phyloP scores from a whole-genome alignment of 1,140 invertebrate genomes.

The Tetraneura akinire region DNA sequence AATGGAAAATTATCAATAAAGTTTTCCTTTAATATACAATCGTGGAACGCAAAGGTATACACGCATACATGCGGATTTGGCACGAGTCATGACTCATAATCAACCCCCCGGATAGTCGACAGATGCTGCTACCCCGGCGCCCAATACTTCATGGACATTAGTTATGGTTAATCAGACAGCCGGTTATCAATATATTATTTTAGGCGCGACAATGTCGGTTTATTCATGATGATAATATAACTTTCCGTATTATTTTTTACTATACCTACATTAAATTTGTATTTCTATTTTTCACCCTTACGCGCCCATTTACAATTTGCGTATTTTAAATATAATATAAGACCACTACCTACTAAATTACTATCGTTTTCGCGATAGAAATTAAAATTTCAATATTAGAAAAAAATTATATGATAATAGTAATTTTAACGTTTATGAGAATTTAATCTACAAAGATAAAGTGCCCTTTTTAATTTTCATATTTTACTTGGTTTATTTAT shows the following conservation, averaged over 20 bases:
- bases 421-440: no score
- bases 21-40: neutral
- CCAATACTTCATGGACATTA: slow-evolving; percentile 16
- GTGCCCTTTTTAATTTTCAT: no score
- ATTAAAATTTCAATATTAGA: neutral
- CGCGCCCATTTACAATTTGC: neutral
- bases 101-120: slow-evolving; percentile 16
- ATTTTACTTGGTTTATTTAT: no score
- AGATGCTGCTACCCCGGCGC: slow-evolving; percentile 44
- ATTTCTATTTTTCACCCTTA: neutral
- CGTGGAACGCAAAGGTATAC: neutral
- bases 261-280: neutral
- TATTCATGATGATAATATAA: slow-evolving; percentile 27
- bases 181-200: slow-evolving; percentile 12
- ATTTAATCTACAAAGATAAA: no score
- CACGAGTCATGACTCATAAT: slow-evolving; percentile 32
- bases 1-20: no score
- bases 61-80: slow-evolving; percentile 2
- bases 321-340: neutral
- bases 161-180: slow-evolving; percentile 50
- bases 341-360: no score
- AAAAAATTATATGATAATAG: neutral
- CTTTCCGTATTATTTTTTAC: slow-evolving; percentile 14
- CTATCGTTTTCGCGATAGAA: no score
- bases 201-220: neutral